Percentiles rank a stretch among this genome's conserved stretches.
Conservation (phyloP, 1,140 invertebrate genomes). For the Potamilus streckersoni region DNA sequence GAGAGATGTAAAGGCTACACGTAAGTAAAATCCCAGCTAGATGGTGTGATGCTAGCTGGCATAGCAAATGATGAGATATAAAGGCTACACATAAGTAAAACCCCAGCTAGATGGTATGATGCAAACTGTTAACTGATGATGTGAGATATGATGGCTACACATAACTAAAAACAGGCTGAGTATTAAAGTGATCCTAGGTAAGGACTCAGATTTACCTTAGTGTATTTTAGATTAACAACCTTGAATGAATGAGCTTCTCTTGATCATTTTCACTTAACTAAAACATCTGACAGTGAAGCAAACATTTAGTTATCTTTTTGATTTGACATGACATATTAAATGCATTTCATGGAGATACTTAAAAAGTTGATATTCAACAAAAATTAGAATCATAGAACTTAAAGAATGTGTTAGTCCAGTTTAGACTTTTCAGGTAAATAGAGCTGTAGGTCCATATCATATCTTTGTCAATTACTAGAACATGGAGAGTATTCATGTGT, state of each 20-base stretch:
- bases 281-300: neutral
- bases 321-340: neutral
- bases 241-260: neutral
- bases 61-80: slow-evolving; percentile 77
- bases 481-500: too few species aligned
- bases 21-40: slow-evolving; percentile 74
- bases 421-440: too few species aligned
- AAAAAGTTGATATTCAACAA: too few species aligned
- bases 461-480: too few species aligned
- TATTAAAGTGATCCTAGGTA: neutral
- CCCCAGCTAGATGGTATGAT: slow-evolving; percentile 84
- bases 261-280: neutral
- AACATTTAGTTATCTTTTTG: neutral
- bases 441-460: too few species aligned
- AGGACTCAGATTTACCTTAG: too few species aligned
- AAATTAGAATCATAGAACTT: too few species aligned
- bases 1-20: slow-evolving; percentile 82
- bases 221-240: neutral
- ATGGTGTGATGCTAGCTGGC: slow-evolving; percentile 82
- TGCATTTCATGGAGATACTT: neutral
- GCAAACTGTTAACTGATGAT: slow-evolving; percentile 77
- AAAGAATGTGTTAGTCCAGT: too few species aligned
- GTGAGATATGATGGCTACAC: slow-evolving; percentile 86
- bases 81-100: slow-evolving; percentile 78
- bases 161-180: slow-evolving; percentile 37